A percentile compares a stretch with the other conserved stretches of the same genome.
These are phyloP conservation scores for Phyllostomus discolor DNA, from an alignment of 2,113 vertebrate species.

Conservation along the genomic window DNA sequence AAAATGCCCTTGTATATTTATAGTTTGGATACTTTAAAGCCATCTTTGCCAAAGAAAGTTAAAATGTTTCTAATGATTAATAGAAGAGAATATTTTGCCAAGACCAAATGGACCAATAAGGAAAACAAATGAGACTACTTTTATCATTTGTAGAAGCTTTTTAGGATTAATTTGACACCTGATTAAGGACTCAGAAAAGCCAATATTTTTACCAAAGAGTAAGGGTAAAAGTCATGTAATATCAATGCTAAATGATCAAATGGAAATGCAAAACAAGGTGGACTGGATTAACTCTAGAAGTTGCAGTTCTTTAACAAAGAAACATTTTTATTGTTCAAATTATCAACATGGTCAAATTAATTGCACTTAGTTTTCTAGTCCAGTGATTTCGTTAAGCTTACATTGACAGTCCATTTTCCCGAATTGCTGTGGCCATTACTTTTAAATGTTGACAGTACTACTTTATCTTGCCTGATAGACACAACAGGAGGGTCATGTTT, in stretches of 20 bases:
- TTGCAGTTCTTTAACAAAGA: background rate
- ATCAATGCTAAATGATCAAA: background rate
- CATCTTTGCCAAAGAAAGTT: background rate
- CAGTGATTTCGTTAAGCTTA: background rate
- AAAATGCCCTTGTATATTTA: background rate
- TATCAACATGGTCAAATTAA: background rate
- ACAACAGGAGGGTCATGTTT: background rate
- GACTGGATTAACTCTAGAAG: background rate
- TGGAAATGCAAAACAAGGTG: background rate
- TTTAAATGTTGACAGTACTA: slow-evolving; percentile 17
- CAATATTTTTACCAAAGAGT: background rate
- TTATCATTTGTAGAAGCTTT: background rate
- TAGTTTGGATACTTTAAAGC: background rate
- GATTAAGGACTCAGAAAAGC: background rate
- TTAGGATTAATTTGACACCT: slow-evolving; percentile 46
- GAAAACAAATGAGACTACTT: slow-evolving; percentile 31
- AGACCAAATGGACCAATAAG: background rate
- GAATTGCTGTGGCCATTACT: background rate
- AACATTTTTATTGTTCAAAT: background rate
- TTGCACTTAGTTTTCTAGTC: background rate
- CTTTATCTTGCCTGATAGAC: background rate
- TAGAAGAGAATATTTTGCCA: slow-evolving; percentile 22
- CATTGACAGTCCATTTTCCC: background rate
- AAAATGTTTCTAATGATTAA: slow-evolving; percentile 19
- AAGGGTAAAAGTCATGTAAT: background rate